Base-by-base conservation (phyloP, 1,140 invertebrate species). In the Anadara kagoshimensis region DNA sequence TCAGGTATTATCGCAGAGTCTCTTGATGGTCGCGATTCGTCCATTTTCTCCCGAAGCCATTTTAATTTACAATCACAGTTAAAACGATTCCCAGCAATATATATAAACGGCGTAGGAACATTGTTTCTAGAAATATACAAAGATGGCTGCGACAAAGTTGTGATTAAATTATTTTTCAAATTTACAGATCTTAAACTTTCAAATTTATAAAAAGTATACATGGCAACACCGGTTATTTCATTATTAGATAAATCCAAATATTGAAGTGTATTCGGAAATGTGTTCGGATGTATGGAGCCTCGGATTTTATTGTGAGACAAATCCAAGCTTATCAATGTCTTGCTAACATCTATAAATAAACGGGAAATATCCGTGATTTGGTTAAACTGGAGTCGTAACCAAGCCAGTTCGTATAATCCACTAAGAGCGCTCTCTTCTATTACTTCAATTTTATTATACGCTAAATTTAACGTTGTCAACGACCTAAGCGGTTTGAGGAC, bases 21-120 rank as follows among this genome's bases (percentile, higher is more conserved):
- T 26, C 71, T 70, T 18, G 51, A 45, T 16, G 70, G 47, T 14
- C 57, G 22, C 5, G 61, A 54, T 22, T 64, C 65, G 41, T 76
- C 58, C n/a, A 70, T 57, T 64, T 76, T 72, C 58, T 80, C 69
- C 65, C 81, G 78, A n/a, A 84, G 67, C 83, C 83, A 84, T 12
- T 70, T 65, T 16, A 83, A 56, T 12, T 73, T 63, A 62, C 83
- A 84, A 68, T 84, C 81, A 71, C 83, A 84, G 12, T 57, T 59
- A 16, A 84, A 75, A 8, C 72, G 76, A 62, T 84, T 84, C 10
- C 69, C 75, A n/a, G 20, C 16, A n/a, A 84, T 57, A 56, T 76
- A 72, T 47, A 84, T 65, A 8, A 62, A 47, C 8, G 79, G 78
- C 5, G 59, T 47, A 0, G 64, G 66, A 16, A 20, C 51, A 29